Base-by-base conservation (phyloP, 92 coral and sea anemone genomes). In the Parazoanthus atlanticus region DNA sequence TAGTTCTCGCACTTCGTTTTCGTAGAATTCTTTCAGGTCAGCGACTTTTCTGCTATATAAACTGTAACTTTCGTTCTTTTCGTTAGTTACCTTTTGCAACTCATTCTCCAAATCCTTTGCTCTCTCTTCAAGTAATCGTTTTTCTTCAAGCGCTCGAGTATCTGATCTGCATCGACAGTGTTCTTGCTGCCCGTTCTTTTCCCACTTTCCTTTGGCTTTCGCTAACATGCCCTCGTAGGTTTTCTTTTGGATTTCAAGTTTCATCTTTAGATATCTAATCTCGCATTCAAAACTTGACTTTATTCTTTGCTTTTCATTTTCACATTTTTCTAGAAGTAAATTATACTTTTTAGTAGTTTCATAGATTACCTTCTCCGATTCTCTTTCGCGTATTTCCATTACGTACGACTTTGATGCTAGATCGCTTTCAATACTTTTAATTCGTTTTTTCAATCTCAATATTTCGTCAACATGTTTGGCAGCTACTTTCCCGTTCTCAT, bases 341-440 rank as follows among this genome's bases (percentile, higher is more conserved):
- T 30, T 54, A 26, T 79, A 79, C 38, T 79, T 47, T 52, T 1
- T 81, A 5, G 46, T 81, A 21, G 76, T 38, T 46, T 82, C 86
- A 56, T 82, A 29, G 65, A 67, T 36, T n/a, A 26, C 36, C 1
- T 41, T 69, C 19, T 82, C 77, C 64, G 40, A 82, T 66, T 82
- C 86, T 31, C n/a, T 67, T 43, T 67, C 67, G 10, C 41, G 76
- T 67, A 25, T 10, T 67, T 82, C 86, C 26, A 82, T 4, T 46
- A 41, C 26, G 58, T 69, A 25, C 9, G 54, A 26, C 32, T 34
- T 25, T 38, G 77, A 38, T 8, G 30, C 12, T 6, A 26, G 34
- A 6, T 82, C 86, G 5, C 67, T 82, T 66, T 82, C 76, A 82
- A 82, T 77, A 82, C n/a, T 46, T 26, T 36, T 31, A 2, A 82